Conservation (phyloP, 1,140 invertebrate genomes). For the Batillaria attramentaria region DNA sequence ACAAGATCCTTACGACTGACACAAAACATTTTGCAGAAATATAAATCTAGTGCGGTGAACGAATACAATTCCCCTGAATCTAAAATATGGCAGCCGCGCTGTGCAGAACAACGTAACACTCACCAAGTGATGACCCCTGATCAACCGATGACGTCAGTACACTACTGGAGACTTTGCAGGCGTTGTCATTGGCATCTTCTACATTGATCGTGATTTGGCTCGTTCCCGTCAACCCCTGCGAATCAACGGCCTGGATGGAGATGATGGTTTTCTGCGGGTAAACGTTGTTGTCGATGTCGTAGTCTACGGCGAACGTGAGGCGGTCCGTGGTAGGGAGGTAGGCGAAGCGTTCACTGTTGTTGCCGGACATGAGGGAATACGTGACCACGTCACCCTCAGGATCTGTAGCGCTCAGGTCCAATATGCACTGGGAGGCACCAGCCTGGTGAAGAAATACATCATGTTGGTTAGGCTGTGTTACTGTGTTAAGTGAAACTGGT, state of each 20-base stretch:
- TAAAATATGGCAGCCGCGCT: too few relatives aligned
- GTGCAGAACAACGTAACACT: too few relatives aligned
- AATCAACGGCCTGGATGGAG: slow-evolving; percentile 28
- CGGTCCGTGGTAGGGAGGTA: not conserved
- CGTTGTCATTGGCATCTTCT: slow-evolving; percentile 37
- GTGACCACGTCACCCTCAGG: slow-evolving; percentile 13
- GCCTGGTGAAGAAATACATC: too few relatives aligned
- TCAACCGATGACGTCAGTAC: not conserved
- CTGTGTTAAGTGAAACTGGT: too few relatives aligned
- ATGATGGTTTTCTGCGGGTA: slow-evolving; percentile 14
- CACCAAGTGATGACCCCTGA: slow-evolving; percentile 6
- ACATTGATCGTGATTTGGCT: slow-evolving; percentile 29
- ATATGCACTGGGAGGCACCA: not conserved
- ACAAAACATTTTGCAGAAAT: too few relatives aligned
- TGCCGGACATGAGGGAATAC: slow-evolving; percentile 9
- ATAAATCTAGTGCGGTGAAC: too few relatives aligned
- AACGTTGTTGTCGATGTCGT: slow-evolving; percentile 30
- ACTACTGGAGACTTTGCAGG: slow-evolving; percentile 17
- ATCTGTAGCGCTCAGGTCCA: not conserved
- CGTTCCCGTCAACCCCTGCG: slow-evolving; percentile 13
- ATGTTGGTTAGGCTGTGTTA: too few relatives aligned
- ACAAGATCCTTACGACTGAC: too few relatives aligned
- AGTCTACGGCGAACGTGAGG: slow-evolving; percentile 36
- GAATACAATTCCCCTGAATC: too few relatives aligned
- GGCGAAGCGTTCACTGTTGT: slow-evolving; percentile 33